These are phyloP conservation scores for Drosophila ficusphila DNA, from an alignment of 1,140 invertebrate genomes.

Conservation along the genomic window DNA sequence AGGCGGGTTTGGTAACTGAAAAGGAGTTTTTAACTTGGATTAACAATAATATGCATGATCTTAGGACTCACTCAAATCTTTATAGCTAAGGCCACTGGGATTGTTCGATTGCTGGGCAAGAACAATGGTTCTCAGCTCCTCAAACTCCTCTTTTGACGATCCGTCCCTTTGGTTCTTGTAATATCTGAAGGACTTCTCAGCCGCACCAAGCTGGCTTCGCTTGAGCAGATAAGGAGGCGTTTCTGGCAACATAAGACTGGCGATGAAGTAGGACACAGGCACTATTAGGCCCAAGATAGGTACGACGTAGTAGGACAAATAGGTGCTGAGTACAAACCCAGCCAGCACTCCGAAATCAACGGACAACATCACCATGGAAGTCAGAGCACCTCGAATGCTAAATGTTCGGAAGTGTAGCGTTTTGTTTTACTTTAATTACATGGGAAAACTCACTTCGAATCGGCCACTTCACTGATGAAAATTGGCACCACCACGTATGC, in stretches of 20 bases:
- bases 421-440: not conserved
- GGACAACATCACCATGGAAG: slow-evolving; percentile 92
- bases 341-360: slow-evolving; percentile 92
- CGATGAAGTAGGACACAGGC: slow-evolving; percentile 87
- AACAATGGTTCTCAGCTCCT: slow-evolving; percentile 46
- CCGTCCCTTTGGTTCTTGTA: slow-evolving; percentile 50
- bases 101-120: slow-evolving; percentile 30
- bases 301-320: slow-evolving; percentile 87
- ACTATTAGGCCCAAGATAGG: slow-evolving; percentile 88
- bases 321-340: slow-evolving; percentile 89
- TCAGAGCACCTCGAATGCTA: slow-evolving; percentile 91
- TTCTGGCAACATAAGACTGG: slow-evolving; percentile 91
- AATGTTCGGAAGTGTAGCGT: too few species aligned
- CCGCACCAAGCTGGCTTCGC: slow-evolving; percentile 86
- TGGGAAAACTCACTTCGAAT: slow-evolving; percentile 48
- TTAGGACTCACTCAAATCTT: slow-evolving; percentile 60
- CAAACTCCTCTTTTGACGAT: slow-evolving; percentile 26
- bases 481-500: slow-evolving; percentile 83
- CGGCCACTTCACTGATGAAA: slow-evolving; percentile 84
- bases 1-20: slow-evolving; percentile 54
- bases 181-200: slow-evolving; percentile 86
- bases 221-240: slow-evolving; percentile 90
- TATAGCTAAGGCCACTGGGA: slow-evolving; percentile 29
- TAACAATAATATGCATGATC: too few species aligned
- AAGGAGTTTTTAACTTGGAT: not conserved